Evolutionary conservation across 2,113 vertebrate species (phyloP).

Genomic region (Vireo altiloquus): DNA sequence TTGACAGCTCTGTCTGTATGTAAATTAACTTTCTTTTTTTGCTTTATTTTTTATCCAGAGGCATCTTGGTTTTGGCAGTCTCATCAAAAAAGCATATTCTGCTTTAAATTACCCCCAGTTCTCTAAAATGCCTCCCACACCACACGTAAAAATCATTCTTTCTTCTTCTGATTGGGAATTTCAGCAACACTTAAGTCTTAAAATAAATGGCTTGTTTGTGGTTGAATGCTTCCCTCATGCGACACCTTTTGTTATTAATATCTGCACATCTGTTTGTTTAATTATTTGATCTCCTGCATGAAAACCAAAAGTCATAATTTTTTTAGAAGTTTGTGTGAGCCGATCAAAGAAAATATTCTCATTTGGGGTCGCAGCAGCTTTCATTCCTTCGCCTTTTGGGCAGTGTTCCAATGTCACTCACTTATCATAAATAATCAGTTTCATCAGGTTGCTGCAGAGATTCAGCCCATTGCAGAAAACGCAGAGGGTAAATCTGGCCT

Average conservation of each 20-base stretch:
- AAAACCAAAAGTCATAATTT: slow-evolving; percentile 7
- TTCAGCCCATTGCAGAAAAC: slow-evolving; percentile 4
- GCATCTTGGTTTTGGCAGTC: slow-evolving; percentile 63
- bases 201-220: slow-evolving; percentile 67
- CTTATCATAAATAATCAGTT: slow-evolving; percentile 66
- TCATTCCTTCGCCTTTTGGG: slow-evolving; percentile 45
- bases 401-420: slow-evolving; percentile 46
- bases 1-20: slow-evolving; percentile 72
- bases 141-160: slow-evolving; percentile 59
- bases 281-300: slow-evolving; percentile 37
- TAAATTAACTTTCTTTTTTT: slow-evolving; percentile 62
- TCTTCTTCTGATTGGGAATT: slow-evolving; percentile 63
- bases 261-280: slow-evolving; percentile 60
- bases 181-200: slow-evolving; percentile 56
- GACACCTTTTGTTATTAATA: slow-evolving; percentile 55
- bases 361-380: slow-evolving; percentile 36
- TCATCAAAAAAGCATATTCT: slow-evolving; percentile 70
- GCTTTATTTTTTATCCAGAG: slow-evolving; percentile 63
- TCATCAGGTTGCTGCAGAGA: slow-evolving; percentile 56
- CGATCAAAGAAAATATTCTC: slow-evolving; percentile 32
- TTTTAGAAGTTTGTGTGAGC: slow-evolving; percentile 13
- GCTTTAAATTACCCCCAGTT: slow-evolving; percentile 64
- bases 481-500: slow-evolving; percentile 61
- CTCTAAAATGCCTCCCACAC: slow-evolving; percentile 57
- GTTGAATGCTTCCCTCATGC: slow-evolving; percentile 33